phyloP scores from a whole-genome alignment of 2,113 vertebrate genomes.

The Capreolus pygargus region DNA sequence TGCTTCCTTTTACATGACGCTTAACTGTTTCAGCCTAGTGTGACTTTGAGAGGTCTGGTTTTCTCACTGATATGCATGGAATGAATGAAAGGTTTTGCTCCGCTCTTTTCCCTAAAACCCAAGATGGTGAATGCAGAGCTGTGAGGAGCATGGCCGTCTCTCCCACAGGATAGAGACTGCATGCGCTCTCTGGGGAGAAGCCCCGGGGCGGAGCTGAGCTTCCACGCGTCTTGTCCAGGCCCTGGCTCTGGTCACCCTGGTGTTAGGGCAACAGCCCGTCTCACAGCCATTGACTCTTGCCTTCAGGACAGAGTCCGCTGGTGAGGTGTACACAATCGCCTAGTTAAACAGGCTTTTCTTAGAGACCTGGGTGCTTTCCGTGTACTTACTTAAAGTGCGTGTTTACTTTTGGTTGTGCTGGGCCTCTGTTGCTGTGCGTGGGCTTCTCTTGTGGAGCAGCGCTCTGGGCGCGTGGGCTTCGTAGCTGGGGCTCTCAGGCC shows the following conservation, averaged over 20 bases:
- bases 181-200: background rate
- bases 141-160: background rate
- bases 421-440: background rate
- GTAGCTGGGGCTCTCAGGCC: background rate
- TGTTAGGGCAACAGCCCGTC: background rate
- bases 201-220: background rate
- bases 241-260: background rate
- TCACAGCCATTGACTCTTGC: background rate
- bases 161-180: background rate
- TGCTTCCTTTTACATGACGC: background rate
- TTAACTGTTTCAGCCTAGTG: background rate
- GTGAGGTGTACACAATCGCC: background rate
- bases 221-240: background rate
- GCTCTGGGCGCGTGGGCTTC: rapidly evolving
- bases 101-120: background rate
- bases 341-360: background rate
- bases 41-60: background rate
- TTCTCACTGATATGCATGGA: background rate
- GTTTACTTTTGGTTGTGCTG: background rate
- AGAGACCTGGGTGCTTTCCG: background rate
- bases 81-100: background rate
- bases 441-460: background rate
- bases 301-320: background rate
- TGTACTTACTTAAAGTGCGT: rapidly evolving
- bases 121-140: background rate